Evolutionary conservation across 2,797 vertebrate species (phyloP).

Genomic region (Fundulus diaphanus): DNA sequence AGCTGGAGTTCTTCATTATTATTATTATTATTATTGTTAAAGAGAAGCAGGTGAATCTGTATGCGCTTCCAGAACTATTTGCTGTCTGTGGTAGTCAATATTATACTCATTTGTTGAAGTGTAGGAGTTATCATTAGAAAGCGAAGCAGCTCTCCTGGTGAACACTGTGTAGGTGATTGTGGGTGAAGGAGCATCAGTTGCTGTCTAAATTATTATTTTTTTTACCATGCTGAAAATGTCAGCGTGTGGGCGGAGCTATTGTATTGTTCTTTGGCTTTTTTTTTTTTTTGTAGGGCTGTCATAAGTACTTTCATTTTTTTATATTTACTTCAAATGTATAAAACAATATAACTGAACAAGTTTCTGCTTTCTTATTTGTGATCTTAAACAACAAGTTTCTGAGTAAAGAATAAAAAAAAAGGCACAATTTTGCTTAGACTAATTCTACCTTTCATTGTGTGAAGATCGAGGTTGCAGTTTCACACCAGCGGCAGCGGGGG

Average conservation of each 20-base stretch:
- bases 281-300: not conserved
- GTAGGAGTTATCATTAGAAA: conserved; percentile 42
- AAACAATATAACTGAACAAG: too few species aligned
- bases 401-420: not conserved
- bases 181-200: conserved; percentile 41
- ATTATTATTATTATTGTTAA: fast-evolving
- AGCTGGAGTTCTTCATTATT: not conserved
- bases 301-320: not conserved
- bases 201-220: conserved; percentile 18
- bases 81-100: not conserved
- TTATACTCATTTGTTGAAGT: conserved; percentile 11
- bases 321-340: not conserved
- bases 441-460: not conserved
- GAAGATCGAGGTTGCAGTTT: conserved; percentile 28
- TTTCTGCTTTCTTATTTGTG: not conserved
- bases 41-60: not conserved
- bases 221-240: conserved; percentile 10
- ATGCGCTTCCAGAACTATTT: not conserved
- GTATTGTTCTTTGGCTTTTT: not conserved
- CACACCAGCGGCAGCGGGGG: conserved; percentile 58
- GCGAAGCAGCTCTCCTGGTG: conserved; percentile 20
- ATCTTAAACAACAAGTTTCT: not conserved
- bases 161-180: conserved; percentile 52
- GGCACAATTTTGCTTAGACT: not conserved
- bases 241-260: conserved; percentile 31